Evolutionary conservation across 2,888 invertebrate species (phyloP).

Genomic region (Loripinus fragilis): DNA sequence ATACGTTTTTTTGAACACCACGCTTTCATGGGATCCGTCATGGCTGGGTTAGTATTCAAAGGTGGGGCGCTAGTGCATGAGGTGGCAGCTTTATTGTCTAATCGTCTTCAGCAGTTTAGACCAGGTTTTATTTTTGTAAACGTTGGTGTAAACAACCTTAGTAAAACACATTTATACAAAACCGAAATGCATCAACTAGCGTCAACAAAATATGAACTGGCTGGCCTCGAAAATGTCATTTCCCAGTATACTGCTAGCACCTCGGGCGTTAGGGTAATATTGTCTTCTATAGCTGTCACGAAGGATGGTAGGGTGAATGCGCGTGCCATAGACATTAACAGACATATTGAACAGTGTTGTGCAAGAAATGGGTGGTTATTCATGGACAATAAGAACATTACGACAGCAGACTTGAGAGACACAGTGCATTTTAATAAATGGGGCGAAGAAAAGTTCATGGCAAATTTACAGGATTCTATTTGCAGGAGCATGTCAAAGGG

Average conservation of each 20-base stretch:
- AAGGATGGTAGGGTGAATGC: conserved; percentile 17
- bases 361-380: not conserved
- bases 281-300: conserved; percentile 16
- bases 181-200: conserved; percentile 19
- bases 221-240: not conserved
- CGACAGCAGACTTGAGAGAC: conserved; percentile 6
- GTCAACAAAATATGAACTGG: not conserved
- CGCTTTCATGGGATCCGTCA: not conserved
- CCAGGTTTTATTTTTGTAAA: conserved; percentile 15
- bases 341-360: conserved; percentile 1
- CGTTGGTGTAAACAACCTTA: conserved; percentile 23
- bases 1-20: not conserved
- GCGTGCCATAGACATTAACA: not conserved
- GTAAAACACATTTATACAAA: conserved; percentile 13
- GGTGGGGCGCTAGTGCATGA: conserved; percentile 17
- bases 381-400: conserved; percentile 24
- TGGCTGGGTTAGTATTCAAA: conserved; percentile 5
- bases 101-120: not conserved
- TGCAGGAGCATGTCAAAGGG: not conserved
- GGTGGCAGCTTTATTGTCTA: not conserved
- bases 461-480: not conserved
- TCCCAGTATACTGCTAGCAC: not conserved
- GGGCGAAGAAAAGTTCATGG: conserved; percentile 10
- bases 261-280: not conserved
- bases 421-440: conserved; percentile 19